A percentile compares a stretch with the other conserved stretches of the same genome.
Conservation (phyloP, 2,113 vertebrate species). For the Pavo muticus region DNA sequence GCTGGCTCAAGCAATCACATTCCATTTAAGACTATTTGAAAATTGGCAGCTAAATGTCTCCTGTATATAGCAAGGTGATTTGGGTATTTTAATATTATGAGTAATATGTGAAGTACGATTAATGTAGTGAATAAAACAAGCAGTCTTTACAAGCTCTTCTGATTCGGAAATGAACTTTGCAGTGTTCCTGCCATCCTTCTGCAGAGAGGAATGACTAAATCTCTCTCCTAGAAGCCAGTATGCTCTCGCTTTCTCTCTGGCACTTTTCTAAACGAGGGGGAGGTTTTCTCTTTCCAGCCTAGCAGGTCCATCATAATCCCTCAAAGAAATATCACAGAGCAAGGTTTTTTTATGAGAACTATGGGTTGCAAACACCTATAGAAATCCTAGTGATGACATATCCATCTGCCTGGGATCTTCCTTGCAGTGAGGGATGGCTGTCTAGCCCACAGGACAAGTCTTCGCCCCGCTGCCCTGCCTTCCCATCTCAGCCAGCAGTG, state of each 20-base stretch:
- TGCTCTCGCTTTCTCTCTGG: neutral
- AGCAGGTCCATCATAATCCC: neutral
- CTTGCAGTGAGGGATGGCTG: neutral
- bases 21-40: neutral
- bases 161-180: constrained; percentile 49
- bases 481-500: neutral
- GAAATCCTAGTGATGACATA: neutral
- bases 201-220: constrained; percentile 19
- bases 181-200: constrained; percentile 7
- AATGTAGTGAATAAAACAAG: constrained; percentile 54
- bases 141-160: neutral
- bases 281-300: constrained; percentile 6
- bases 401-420: neutral
- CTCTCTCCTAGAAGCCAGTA: neutral
- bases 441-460: neutral
- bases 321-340: neutral
- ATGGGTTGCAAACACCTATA: neutral
- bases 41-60: constrained; percentile 40
- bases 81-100: constrained; percentile 21
- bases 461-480: neutral
- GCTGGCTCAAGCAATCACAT: constrained; percentile 18
- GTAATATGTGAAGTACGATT: constrained; percentile 26
- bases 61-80: neutral
- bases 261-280: neutral
- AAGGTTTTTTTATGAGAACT: neutral